Evolutionary conservation across 1,140 invertebrate genomes (phyloP).

Genomic region (Calephelis virginiensis): DNA sequence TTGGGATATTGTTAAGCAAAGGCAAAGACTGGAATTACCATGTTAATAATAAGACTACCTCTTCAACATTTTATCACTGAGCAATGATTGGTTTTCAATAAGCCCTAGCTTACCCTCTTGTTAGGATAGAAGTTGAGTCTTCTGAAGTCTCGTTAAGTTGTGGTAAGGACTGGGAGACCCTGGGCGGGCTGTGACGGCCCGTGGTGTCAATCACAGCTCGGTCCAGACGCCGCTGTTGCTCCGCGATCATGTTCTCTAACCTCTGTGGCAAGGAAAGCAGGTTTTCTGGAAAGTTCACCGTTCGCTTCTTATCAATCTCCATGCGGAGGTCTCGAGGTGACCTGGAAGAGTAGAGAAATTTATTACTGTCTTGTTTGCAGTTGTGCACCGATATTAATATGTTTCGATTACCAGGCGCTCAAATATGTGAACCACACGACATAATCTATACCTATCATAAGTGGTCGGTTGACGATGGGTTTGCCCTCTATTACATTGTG

Average conservation of each 20-base stretch:
- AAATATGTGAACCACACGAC: no score
- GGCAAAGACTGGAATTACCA: not conserved
- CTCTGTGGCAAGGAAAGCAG: conserved; percentile 51
- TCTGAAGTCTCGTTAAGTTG: conserved; percentile 37
- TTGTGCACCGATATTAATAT: no score
- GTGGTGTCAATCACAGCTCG: conserved; percentile 45
- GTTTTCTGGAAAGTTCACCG: conserved; percentile 56
- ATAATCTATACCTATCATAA: no score
- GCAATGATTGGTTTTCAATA: no score
- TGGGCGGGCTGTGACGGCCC: conserved; percentile 35
- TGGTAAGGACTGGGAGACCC: conserved; percentile 46
- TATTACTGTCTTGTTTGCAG: not conserved
- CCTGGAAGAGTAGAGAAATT: conserved; percentile 26
- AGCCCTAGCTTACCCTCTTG: conserved; percentile 19
- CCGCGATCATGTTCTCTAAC: conserved; percentile 57
- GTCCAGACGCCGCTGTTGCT: conserved; percentile 51
- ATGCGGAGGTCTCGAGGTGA: conserved; percentile 32
- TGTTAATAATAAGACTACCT: not conserved
- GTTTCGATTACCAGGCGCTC: no score
- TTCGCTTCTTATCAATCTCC: conserved; percentile 47
- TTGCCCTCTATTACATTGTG: no score
- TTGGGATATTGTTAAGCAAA: no score
- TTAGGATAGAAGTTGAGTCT: conserved; percentile 21
- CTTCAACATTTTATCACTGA: not conserved
- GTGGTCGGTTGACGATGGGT: no score